phyloP scores from a whole-genome alignment of 2,797 vertebrate species.

The Rousettus madagascariensis region DNA sequence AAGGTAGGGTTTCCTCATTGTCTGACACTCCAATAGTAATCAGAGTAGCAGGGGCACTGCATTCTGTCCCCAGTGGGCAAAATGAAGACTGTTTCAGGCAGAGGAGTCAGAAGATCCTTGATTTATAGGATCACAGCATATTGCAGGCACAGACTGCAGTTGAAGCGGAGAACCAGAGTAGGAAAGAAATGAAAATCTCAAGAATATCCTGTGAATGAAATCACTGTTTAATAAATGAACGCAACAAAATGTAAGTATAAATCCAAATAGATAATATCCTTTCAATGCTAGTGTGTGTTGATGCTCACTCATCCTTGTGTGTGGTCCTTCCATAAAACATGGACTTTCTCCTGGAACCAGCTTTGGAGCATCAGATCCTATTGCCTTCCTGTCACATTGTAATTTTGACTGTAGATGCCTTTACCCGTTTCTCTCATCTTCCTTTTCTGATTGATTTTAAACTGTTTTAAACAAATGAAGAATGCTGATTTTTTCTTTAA shows the following conservation, averaged over 20 bases:
- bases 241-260: background rate
- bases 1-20: background rate
- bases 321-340: background rate
- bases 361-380: background rate
- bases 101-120: background rate
- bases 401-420: background rate
- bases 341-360: fast-evolving
- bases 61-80: background rate
- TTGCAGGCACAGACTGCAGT: background rate
- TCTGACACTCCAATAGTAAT: background rate
- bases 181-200: background rate
- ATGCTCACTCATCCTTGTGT: too few relatives aligned
- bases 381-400: background rate
- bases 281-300: background rate
- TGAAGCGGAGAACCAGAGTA: background rate
- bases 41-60: fast-evolving
- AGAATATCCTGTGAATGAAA: background rate
- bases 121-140: background rate
- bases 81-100: background rate
- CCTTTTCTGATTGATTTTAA: background rate
- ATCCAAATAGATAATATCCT: background rate
- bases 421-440: background rate
- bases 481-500: background rate
- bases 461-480: background rate
- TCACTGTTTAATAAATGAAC: background rate